Evolutionary conservation across 2,888 invertebrate genomes (phyloP).

Genomic region (Cheilosia vulpina): DNA sequence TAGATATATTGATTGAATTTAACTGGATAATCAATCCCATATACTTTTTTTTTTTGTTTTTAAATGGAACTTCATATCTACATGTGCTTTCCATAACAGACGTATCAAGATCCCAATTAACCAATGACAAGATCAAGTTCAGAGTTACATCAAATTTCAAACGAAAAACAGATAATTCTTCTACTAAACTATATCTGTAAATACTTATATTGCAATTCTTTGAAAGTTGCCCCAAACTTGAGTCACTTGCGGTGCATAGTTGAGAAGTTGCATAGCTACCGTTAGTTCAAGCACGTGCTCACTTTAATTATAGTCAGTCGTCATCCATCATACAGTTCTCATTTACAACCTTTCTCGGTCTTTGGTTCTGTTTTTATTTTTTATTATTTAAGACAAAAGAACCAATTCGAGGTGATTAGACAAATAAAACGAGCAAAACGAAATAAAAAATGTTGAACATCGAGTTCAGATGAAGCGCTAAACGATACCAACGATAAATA

Average conservation of each 20-base stretch:
- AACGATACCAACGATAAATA: conserved; percentile 46
- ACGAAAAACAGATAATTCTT: no score
- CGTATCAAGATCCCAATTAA: no score
- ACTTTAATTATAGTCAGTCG: conserved; percentile 6
- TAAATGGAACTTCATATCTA: no score
- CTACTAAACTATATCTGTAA: no score
- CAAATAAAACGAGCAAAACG: conserved; percentile 41
- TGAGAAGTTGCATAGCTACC: background rate
- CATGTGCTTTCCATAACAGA: no score
- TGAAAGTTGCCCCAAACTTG: background rate
- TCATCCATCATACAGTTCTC: conserved; percentile 10
- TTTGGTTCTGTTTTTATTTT: conserved; percentile 11
- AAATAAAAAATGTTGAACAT: conserved; percentile 25
- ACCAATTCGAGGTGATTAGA: conserved; percentile 69
- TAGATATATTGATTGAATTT: no score
- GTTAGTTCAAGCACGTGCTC: conserved; percentile 59
- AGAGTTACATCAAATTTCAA: no score
- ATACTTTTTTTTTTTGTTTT: no score
- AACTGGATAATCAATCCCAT: no score
- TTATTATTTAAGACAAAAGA: conserved; percentile 58
- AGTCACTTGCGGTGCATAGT: background rate
- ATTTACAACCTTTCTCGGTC: conserved; percentile 43
- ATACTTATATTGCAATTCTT: background rate
- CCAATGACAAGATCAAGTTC: no score
- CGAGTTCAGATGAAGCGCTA: conserved; percentile 73